Percentiles rank a stretch among this genome's conserved stretches.
Conservation (phyloP, 2,113 vertebrate genomes). For the Copsychus sechellarum region DNA sequence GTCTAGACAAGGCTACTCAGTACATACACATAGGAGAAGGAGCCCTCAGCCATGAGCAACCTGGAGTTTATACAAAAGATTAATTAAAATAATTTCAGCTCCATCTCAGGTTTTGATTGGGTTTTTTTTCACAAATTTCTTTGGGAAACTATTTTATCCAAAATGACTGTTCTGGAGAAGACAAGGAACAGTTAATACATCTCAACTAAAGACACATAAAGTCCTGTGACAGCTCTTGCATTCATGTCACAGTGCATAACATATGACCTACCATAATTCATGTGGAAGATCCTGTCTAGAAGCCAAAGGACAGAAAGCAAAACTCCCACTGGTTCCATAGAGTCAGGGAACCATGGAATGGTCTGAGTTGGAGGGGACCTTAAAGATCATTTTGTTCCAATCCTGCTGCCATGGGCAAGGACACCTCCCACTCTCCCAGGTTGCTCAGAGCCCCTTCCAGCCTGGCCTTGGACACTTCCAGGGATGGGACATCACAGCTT, state of each 20-base stretch:
- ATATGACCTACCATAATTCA: rapidly evolving
- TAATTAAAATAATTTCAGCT: not conserved
- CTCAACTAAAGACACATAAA: not conserved
- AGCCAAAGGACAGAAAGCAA: not conserved
- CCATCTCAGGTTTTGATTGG: not conserved
- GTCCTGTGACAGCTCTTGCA: not conserved
- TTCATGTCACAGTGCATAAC: not conserved
- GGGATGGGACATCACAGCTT: not conserved
- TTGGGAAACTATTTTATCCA: not conserved
- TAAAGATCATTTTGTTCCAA: not conserved
- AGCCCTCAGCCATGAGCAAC: not conserved
- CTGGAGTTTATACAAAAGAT: not conserved
- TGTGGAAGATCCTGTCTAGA: not conserved
- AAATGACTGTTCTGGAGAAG: not conserved
- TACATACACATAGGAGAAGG: not conserved
- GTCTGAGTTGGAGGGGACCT: not conserved
- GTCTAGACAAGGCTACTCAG: not conserved
- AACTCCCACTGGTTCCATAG: not conserved
- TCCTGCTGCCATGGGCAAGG: not conserved
- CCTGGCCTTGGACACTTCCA: not conserved
- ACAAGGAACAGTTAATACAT: not conserved
- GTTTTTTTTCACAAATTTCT: not conserved
- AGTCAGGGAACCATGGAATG: not conserved
- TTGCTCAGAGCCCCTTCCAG: not conserved
- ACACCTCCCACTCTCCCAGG: not conserved